Evolutionary conservation across 2,113 vertebrate species (phyloP), one percentile per base, ranked within the genome.

Genomic region (Irena cyanogastra): DNA sequence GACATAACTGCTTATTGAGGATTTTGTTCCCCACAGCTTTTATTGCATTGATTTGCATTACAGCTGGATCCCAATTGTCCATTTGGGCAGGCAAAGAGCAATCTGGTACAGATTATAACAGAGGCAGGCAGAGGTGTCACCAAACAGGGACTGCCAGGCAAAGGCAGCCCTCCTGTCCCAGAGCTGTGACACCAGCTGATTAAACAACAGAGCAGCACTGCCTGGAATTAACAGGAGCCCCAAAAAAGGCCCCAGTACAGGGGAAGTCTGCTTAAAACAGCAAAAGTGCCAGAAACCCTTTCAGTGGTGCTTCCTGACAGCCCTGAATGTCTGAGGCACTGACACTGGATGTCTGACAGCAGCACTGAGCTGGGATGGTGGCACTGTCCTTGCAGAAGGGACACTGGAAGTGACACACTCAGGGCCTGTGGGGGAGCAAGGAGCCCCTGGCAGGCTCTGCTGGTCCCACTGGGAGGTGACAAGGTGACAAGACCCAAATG

Each of bases 81-180:
- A 8, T 83, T 86, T 77, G 15, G 78, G 92, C 61, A 79, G 65
- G 89, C 78, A 83, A 87, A 85, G 85, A 93, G 90, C 88, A 88
- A 86, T 95, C 93, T 94, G 95, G 92, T 88, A 33, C 82, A 95
- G 96, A 88, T 94, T 59, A 66, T 26, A 80, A 65, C 4, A n/a
- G 27, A 95, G 91, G 65, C 44, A 50, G 87, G 79, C 79, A 68
- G 70, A 30, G 22, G 21, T 20, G 6, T 71, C 84, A 80, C 74
- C 26, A 61, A 90, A 47, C 6, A 44, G 82, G 39, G 35, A 28
- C 63, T 14, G 9, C n/a, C 78, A 23, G 66, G 66, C 75, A 45
- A 42, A 75, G 53, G 20, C 70, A 79, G 45, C 75, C 16, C 26
- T 52, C 45, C 30, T 64, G 37, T 60, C 35, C 42, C 21, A 10